These are phyloP conservation scores for Manacus vitellinus DNA, from an alignment of 2,113 vertebrate genomes.

Conservation along the genomic window DNA sequence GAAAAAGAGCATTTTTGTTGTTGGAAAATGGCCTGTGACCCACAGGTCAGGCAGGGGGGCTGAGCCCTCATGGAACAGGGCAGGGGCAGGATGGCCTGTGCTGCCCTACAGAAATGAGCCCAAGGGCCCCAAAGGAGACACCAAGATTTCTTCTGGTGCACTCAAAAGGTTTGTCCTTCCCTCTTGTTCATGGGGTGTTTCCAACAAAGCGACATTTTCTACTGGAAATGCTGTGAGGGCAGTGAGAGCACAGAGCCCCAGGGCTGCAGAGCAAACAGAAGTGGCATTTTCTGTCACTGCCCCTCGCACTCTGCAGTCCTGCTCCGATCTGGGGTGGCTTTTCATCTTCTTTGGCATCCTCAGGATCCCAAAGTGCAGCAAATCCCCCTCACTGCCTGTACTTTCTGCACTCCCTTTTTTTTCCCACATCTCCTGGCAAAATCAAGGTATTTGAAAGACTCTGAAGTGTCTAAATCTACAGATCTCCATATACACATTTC, in stretches of 20 bases:
- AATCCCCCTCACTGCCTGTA: background rate
- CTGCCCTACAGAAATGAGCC: background rate
- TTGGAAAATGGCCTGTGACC: background rate
- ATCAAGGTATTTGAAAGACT: background rate
- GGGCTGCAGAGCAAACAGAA: background rate
- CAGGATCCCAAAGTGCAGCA: background rate
- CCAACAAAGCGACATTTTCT: rapidly evolving
- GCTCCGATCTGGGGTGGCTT: background rate
- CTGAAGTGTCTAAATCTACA: rapidly evolving
- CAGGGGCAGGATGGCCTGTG: background rate
- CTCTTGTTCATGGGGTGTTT: background rate
- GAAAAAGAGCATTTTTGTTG: background rate
- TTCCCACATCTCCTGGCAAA: rapidly evolving
- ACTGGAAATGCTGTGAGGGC: background rate
- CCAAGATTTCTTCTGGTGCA: rapidly evolving
- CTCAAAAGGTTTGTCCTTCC: background rate
- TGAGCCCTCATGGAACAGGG: background rate
- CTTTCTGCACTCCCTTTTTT: background rate
- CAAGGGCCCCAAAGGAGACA: background rate
- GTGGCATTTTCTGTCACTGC: background rate
- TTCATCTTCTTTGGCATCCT: background rate
- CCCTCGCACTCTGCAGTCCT: background rate
- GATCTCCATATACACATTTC: background rate
- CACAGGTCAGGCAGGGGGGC: background rate
- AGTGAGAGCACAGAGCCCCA: background rate